Percentiles rank a stretch among this genome's conserved stretches.
Conservation (phyloP, 1,140 invertebrate species). For the Dinothrombium tinctorium region DNA sequence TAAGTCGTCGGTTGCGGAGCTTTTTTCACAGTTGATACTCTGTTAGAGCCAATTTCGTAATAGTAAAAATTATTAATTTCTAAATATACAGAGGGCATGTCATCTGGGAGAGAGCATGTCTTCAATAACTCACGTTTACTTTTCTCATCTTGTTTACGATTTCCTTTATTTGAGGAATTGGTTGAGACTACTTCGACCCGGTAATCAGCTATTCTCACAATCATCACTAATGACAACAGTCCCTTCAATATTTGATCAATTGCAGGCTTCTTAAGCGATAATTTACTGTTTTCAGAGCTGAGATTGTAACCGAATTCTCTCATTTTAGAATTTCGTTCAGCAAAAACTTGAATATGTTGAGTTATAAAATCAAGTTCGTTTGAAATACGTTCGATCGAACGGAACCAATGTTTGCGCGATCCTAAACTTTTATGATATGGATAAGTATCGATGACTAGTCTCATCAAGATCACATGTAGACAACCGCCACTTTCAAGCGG, state of each 20-base stretch:
- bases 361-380: conserved; percentile 23
- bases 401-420: conserved; percentile 62
- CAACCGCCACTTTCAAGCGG: conserved; percentile 67
- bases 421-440: conserved; percentile 76
- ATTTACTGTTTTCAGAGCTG: too few species aligned
- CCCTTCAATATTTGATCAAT: not conserved
- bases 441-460: conserved; percentile 82
- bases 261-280: too few species aligned
- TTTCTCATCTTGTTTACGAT: conserved; percentile 24
- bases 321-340: conserved; percentile 14
- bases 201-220: conserved; percentile 10
- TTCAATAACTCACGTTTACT: conserved; percentile 3
- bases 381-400: conserved; percentile 22
- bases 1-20: conserved; percentile 80
- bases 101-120: conserved; percentile 43
- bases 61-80: conserved; percentile 95
- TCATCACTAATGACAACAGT: conserved; percentile 8
- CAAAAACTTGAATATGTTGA: conserved; percentile 21
- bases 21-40: conserved; percentile 61
- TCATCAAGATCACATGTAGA: conserved; percentile 60
- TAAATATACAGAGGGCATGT: conserved; percentile 68
- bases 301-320: too few species aligned
- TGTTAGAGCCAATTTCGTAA: conserved; percentile 31
- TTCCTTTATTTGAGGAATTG: conserved; percentile 3
- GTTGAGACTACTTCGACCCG: conserved; percentile 10